These are phyloP conservation scores for Apostichopus parvimensis DNA, from an alignment of 35 echinoderm and acorn worm genomes.

Conservation along the genomic window DNA sequence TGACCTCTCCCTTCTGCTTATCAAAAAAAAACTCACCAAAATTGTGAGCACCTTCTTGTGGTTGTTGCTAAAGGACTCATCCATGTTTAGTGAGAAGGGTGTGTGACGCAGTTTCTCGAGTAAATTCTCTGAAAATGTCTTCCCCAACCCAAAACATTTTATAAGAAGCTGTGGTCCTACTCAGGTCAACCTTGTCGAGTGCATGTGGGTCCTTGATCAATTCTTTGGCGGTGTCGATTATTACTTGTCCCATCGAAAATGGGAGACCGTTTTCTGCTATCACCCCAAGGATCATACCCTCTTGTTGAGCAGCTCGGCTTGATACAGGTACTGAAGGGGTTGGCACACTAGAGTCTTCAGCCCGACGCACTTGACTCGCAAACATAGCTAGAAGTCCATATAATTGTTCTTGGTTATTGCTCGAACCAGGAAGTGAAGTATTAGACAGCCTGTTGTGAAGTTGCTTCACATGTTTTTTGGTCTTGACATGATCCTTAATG, in stretches of 20 bases:
- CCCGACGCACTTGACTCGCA: neutral
- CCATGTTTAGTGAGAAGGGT: too few relatives aligned
- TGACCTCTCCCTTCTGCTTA: too few relatives aligned
- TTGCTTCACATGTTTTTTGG: too few relatives aligned
- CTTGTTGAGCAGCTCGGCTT: neutral
- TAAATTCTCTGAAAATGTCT: conserved; percentile 1
- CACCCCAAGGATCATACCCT: neutral
- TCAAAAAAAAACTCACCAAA: too few relatives aligned
- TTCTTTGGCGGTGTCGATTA: too few relatives aligned
- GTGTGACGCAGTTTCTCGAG: neutral
- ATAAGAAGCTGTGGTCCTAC: neutral
- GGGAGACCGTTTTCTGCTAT: neutral
- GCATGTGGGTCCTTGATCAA: neutral
- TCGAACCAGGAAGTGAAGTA: too few relatives aligned
- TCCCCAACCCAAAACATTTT: neutral
- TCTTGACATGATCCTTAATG: too few relatives aligned
- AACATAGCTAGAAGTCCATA: conserved; percentile 1
- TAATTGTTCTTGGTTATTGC: too few relatives aligned
- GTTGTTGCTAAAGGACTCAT: too few relatives aligned
- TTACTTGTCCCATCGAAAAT: too few relatives aligned
- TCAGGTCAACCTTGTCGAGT: neutral
- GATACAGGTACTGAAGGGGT: neutral
- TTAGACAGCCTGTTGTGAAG: too few relatives aligned
- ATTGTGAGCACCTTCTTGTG: too few relatives aligned
- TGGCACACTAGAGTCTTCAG: neutral